Evolutionary conservation across 2,797 vertebrate species (phyloP), one percentile per base, ranked within the genome.

Genomic region (Spheniscus humboldti): DNA sequence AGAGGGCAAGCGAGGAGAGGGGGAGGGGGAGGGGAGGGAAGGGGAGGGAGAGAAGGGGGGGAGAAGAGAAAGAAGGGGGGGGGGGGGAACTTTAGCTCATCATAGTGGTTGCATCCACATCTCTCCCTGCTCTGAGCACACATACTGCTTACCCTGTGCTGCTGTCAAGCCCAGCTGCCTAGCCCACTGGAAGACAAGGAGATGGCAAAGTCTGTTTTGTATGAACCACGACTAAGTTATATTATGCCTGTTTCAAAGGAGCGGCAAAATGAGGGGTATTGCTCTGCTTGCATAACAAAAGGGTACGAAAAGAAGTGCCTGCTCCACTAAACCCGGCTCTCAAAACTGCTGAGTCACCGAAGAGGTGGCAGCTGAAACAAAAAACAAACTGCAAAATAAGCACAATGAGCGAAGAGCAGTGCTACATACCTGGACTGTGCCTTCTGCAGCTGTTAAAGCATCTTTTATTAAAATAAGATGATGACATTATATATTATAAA

Each of bases 311-410:
- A 75, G 79, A 94, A 92, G 89, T 60, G 80, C 92, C 91, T 80
- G 89, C 92, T 94, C 52, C 0, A 3, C 74, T 88, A 78, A 96
- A 93, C 19, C 18, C 0, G 0, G 1, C 59, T 81, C 57, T 24
- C 78, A 59, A 60, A 60, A 76, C 24, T 91, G 93, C 92, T 95
- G 90, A 95, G 56, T 96, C 93, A 94, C 94, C 52, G 76, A 59
- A 91, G 91, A 94, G 85, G 86, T 67, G 88, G 91, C 93, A 94
- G 92, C 91, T 90, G 91, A 96, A 91, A 86, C 81, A 95, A 94
- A 92, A 92, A 92, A 25, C 57, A 74, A 89, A 77, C 64, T 81
- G 91, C 93, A 91, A 85, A 75, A 88, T 57, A 93, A 91, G 86
- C 92, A 72, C 1, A 56, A 39, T 18, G 69, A 73, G 57, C 4